phyloP scores from a whole-genome alignment of 2,888 invertebrate genomes.

The Smittia aterrima region DNA sequence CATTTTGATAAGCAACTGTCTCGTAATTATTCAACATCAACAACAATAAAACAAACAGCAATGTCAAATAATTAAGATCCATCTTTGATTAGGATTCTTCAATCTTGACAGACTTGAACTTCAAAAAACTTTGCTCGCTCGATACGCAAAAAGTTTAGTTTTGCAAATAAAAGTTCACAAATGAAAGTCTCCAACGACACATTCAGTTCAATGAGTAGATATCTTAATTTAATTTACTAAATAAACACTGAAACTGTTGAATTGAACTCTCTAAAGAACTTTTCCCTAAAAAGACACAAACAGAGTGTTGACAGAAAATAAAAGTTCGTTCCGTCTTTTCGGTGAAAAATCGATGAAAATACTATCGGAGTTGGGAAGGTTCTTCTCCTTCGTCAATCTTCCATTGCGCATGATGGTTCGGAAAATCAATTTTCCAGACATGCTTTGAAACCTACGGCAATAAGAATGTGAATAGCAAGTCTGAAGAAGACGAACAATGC shows the following conservation, averaged over 20 bases:
- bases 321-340: not conserved
- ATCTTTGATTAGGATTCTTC: not conserved
- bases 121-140: not conserved
- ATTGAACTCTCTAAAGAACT: not conserved
- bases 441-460: not conserved
- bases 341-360: conserved; percentile 4
- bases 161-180: no score
- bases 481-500: no score
- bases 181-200: no score
- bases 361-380: not conserved
- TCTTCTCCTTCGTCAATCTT: not conserved
- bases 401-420: not conserved
- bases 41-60: conserved; percentile 20
- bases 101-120: not conserved
- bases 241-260: not conserved
- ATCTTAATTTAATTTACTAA: no score
- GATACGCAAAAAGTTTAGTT: no score
- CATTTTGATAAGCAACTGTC: conserved; percentile 42
- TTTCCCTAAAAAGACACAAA: not conserved
- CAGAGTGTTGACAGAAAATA: not conserved
- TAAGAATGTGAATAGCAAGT: not conserved
- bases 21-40: conserved; percentile 26
- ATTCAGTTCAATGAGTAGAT: no score
- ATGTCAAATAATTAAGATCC: conserved; percentile 18
- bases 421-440: not conserved